phyloP scores from a whole-genome alignment of 2,113 vertebrate species.

The Engraulis encrasicolus region DNA sequence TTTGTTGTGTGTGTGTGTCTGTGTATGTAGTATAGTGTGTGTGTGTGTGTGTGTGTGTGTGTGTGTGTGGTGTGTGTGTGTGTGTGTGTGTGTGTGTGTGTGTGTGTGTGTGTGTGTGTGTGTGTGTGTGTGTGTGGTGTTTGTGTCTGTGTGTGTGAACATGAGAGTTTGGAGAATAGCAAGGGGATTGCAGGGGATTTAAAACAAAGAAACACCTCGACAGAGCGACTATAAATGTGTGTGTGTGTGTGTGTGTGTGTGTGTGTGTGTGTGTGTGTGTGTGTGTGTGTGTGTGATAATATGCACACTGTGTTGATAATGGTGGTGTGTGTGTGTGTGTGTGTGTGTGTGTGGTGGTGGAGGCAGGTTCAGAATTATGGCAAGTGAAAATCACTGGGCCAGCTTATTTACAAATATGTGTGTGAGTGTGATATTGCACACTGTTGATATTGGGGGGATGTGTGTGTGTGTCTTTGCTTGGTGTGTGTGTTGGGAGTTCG shows the following conservation, averaged over 20 bases:
- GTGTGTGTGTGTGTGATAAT: neutral
- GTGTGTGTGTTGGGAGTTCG: too few species aligned
- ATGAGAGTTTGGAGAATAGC: too few species aligned
- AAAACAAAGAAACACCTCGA: neutral
- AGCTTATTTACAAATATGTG: too few species aligned
- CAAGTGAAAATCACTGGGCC: too few species aligned
- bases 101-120: conserved; percentile 2
- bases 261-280: neutral
- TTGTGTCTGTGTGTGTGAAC: neutral
- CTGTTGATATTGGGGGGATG: too few species aligned
- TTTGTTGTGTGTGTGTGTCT: conserved; percentile 5
- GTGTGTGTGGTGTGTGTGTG: conserved; percentile 9
- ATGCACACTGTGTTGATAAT: neutral
- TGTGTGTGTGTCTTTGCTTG: too few species aligned
- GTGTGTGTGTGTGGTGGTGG: too few species aligned
- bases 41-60: neutral
- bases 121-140: neutral
- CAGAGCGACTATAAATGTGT: neutral
- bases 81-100: neutral
- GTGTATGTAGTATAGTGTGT: neutral
- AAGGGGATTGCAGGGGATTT: neutral
- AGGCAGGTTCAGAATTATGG: too few species aligned
- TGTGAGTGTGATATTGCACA: too few species aligned
- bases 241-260: neutral
- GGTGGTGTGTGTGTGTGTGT: neutral